Percentiles rank a stretch among this genome's conserved stretches.
Evolutionary conservation across 2,113 vertebrate genomes (phyloP).

Genomic region (Aphelocoma coerulescens): DNA sequence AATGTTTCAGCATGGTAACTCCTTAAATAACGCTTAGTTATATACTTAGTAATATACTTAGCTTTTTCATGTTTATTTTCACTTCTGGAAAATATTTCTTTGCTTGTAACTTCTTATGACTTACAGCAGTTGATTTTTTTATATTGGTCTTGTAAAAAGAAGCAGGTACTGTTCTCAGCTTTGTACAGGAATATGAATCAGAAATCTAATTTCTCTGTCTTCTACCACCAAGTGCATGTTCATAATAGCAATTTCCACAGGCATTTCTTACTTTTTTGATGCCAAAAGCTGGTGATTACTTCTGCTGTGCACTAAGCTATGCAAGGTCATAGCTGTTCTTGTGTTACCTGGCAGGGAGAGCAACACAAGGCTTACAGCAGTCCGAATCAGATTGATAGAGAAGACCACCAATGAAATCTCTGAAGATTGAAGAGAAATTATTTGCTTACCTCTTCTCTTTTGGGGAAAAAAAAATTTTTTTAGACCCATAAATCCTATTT

Average conservation of each 20-base stretch:
- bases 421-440: background rate
- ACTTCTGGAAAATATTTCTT: constrained; percentile 66
- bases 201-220: background rate
- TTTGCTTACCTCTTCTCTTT: background rate
- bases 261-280: background rate
- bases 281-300: background rate
- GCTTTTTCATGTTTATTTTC: constrained; percentile 36
- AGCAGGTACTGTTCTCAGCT: background rate
- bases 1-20: constrained; percentile 65
- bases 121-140: constrained; percentile 76
- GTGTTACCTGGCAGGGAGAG: background rate
- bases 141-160: constrained; percentile 46
- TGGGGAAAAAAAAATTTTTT: background rate
- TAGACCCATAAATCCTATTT: background rate
- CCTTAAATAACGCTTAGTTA: constrained; percentile 45
- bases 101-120: constrained; percentile 67
- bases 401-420: background rate
- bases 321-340: background rate
- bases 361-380: background rate
- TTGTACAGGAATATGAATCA: background rate
- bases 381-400: background rate
- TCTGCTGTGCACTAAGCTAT: background rate
- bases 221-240: background rate
- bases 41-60: background rate
- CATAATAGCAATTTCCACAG: background rate